Base-by-base conservation (phyloP, 1,140 invertebrate genomes). In the Trachelipus rathkii region DNA sequence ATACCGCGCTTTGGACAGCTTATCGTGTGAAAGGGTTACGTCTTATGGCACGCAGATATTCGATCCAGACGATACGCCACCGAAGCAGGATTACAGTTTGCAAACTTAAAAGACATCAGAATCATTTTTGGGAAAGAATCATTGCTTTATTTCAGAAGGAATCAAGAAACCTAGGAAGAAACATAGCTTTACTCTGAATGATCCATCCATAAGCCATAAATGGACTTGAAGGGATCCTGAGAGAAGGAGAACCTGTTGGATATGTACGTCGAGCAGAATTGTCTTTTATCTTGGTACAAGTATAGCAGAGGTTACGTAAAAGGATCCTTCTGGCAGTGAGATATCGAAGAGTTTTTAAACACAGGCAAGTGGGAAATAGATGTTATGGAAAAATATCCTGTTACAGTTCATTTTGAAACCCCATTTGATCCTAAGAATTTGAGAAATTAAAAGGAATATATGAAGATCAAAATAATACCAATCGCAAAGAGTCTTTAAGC, bases 11-110 rank as follows among this genome's bases (percentile, higher is more conserved):
- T 85, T 95, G 10, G 92, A 94, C 75, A 92, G 92, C 0, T 87
- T 96, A 4, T 93, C 91, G 84, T 89, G 90, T 76, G 94, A 95
- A 85, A 95, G 89, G 92, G 93, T 68, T 93, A 92, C 84, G 91
- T 93, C 82, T 87, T 95, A 72, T 95, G 93, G 93, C 92, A 94
- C 82, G 86, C 87, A 15, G 94, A 96, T 85, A 83, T 95, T 10
- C 88, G 93, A n/a, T 77, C 85, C 89, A 4, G 92, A 94, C 83
- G 93, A 96, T 82, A 94, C 91, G 79, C 94, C 94, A 0, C 84
- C 0, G 94, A 96, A 86, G 92, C 93, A 0, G 91, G 91, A 66
- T 86, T 96, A 50, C 89, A 85, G 13, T 91, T 91, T 95, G 94
- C 83, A 87, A 87, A 79, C 88, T 93, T 11, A 86, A 86, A 80